Evolutionary conservation across 2,113 vertebrate genomes (phyloP), one percentile per base, ranked within the genome.

Genomic region (Oceanites oceanicus): DNA sequence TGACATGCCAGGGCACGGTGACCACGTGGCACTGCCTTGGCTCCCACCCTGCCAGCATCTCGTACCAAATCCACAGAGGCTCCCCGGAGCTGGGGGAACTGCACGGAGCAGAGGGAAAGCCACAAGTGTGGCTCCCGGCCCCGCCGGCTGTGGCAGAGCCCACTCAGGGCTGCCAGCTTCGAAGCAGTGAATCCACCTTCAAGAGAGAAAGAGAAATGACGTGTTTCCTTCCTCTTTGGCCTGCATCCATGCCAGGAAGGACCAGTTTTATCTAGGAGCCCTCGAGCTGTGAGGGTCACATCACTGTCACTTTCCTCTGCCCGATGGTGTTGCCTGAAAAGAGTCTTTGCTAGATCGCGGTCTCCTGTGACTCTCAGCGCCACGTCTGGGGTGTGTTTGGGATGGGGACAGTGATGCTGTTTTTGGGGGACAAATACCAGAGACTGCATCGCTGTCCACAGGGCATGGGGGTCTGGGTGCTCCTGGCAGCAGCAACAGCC

Each of bases 161-260:
- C 34, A 25, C 10, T 6, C 11, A 16, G 49, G 52, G 20, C 65
- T 96, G 70, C 49, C 68, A 92, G 80, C 49, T 72, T 92, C 17
- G 6, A 56, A 84, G 36, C 30, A 71, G 53, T 19, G 27, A 81
- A 76, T 92, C 71, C 36, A 7, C 66, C 70, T 84, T 87, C 18
- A 44, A 77, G 50, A 88, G 62, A 58, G 70, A 90, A 91, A 72
- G 50, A 68, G 91, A 94, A 95, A 76, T 92, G n/a, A 84, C 7
- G 5, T 61, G 15, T 80, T 91, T 95, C 91, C 86, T 97, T 96
- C 86, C 89, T 78, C 59, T 85, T 79, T 1, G 3, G 42, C 50
- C 63, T 50, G 13, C 3, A 2, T 94, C 76, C 63, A 18, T 96
- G 72, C 76, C 82, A 67, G 75, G 72, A 96, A 92, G 58, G 83